Evolutionary conservation across 1,140 invertebrate genomes (phyloP), one percentile per base, ranked within the genome.

Genomic region (Anthonomus grandis): DNA sequence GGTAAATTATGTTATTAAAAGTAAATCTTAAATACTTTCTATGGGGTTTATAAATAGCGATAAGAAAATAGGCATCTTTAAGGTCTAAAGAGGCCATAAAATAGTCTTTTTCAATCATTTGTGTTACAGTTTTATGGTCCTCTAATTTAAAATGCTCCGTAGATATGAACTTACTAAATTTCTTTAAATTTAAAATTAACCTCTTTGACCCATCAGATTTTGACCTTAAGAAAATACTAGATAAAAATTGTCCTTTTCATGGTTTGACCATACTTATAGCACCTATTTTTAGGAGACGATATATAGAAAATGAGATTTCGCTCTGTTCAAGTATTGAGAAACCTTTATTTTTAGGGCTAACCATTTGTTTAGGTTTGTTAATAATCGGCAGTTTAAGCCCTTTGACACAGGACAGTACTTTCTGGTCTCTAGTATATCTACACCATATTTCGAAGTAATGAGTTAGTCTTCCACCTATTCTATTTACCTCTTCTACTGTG

Each of bases 81-180:
- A 63, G 42, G 49, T 64, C 63, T 0, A 61, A 17, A 15, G 27
- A 34, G 3, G 25, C n/a, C 59, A 61, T 56, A 39, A 46, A 49
- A 15, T 44, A 24, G 17, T 37, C 31, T 42, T 31, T n/a, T 4
- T n/a, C 10, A 13, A 62, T 18, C 13, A 58, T 34, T 42, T 50
- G 34, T 31, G 17, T 13, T 1, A 49, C 62, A 19, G 52, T 54
- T 59, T 36, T 21, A 22, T 36, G 17, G 41, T 61, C 53, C 25
- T 63, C 62, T 23, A 63, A 8, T 53, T 63, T 63, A 50, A 63
- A 63, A 39, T 64, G 62, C 10, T 5, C 8, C 17, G 51, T 38
- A n/a, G 47, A 17, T 6, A 63, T 45, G 37, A 50, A 57, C 1
- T 15, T 12, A 52, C 61, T 63, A 8, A 63, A 24, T n/a, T 48